Evolutionary conservation across 2,888 invertebrate species (phyloP), one percentile per base, ranked within the genome.

Genomic region (Apotomis betuletana): DNA sequence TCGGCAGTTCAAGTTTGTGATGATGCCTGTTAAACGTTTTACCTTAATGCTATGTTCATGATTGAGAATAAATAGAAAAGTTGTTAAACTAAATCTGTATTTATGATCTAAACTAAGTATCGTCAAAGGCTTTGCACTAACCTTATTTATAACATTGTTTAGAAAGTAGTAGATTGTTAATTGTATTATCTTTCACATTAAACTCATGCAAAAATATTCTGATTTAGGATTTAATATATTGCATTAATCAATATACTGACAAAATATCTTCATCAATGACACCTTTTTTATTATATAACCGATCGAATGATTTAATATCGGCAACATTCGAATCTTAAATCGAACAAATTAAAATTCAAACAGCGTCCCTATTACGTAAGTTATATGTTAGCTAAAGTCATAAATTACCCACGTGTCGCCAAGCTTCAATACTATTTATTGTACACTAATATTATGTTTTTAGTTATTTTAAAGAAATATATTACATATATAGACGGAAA

Each of bases 311-410:
- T 6, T 49, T 49, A 4, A 10, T 49, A 9, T 9, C 36, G 2
- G 15, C 15, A 4, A 49, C 49, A 15, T 36, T n/a, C 49, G 27
- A 36, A 61, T 60, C 5, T 58, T 58, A 15, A 15, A 27, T 3
- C n/a, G 9, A 27, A 5, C 9, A 51, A 13, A 54, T 64, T 64
- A 64, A 64, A 44, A 64, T 54, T 64, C 54, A 10, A 13, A 10
- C 10, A 15, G 54, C 63, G 41, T 54, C 36, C 54, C 41, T 15
- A 13, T 64, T 64, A 54, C 54, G 15, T 64, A 41, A 4, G 15
- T 64, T 15, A 15, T 64, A 41, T 3, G 15, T 64, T 15, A 15
- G 13, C 54, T 3, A 15, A 64, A 10, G 54, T 54, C 63, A n/a
- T 61, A 64, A 15, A 10, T 64, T 13, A 63, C 15, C 41, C 51